Base-by-base conservation (phyloP, 2,888 invertebrate species). In the Carcina quercana region DNA sequence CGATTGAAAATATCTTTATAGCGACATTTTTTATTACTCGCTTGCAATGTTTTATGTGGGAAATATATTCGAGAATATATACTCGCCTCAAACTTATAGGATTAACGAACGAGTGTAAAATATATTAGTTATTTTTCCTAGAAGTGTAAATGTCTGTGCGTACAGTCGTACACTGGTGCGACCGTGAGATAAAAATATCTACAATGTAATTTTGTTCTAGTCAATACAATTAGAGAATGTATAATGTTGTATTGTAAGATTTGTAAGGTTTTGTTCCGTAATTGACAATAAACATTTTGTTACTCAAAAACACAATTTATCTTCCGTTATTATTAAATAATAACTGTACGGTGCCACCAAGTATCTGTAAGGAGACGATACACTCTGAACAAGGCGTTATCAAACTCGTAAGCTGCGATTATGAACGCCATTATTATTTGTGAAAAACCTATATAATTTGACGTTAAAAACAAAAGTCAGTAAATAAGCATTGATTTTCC, bases 131-230 rank as follows among this genome's bases (percentile, higher is more conserved):
- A 5, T 13, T 25, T 25, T 25, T 10, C 13, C 1, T 3, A 25
- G n/a, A 11, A 24, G 10, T n/a, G 8, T 3, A 10, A 1, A 22
- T 11, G 24, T 24, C 8, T 20, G 3, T 11, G 11, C 11, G n/a
- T 10, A 8, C 6, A 24, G 24, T 11, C 2, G 5, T 2, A 6
- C 6, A 4, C 6, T 3, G n/a, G 12, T n/a, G 11, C 24, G 12
- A 12, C 11, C 24, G 11, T 24, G 12, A 11, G 10, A 11, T 24
- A 11, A 24, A 17, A 5, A 17, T 17, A 17, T 17, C 17, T 7
- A 24, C 13, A 6, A 26, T 51, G 45, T 54, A 46, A 57, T 43
- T 54, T 59, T 43, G 54, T 56, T 69, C 71, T 71, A 72, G 72
- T 71, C 72, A 12, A 69, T 54, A 58, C 44, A 55, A 53, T 48